Conservation (phyloP, 2,888 invertebrate genomes). For the Imbricaverruca yamaguchii region DNA sequence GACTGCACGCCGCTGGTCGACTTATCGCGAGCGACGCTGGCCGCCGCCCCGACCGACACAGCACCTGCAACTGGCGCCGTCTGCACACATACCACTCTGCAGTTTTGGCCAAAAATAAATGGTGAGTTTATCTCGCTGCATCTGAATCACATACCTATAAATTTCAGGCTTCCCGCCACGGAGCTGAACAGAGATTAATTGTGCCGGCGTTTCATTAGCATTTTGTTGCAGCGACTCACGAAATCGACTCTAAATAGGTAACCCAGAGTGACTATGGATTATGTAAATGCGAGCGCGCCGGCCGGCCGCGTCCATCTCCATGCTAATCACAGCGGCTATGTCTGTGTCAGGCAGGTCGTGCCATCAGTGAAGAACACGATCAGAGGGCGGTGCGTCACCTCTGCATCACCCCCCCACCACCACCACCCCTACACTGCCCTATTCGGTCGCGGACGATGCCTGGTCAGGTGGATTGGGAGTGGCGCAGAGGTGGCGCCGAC, state of each 20-base stretch:
- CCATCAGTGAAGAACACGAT: background rate
- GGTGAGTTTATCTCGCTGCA: background rate
- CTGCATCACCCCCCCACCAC: too few species aligned
- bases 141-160: background rate
- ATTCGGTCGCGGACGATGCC: too few species aligned
- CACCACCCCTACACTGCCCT: background rate
- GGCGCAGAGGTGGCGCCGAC: too few species aligned
- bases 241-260: slow-evolving; percentile 17
- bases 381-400: background rate
- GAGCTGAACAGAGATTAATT: slow-evolving; percentile 2
- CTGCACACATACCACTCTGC: background rate
- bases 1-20: too few species aligned
- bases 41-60: too few species aligned
- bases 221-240: slow-evolving; percentile 18
- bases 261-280: slow-evolving; percentile 12
- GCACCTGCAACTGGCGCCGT: background rate
- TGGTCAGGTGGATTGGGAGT: too few species aligned
- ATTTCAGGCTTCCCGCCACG: background rate
- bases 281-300: background rate
- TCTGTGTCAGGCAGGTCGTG: background rate
- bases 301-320: background rate
- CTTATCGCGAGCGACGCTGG: too few species aligned
- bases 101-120: slow-evolving; percentile 16
- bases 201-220: slow-evolving; percentile 1
- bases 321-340: background rate